Base-by-base conservation (phyloP, 2,113 vertebrate species). In the Oryzias curvinotus region DNA sequence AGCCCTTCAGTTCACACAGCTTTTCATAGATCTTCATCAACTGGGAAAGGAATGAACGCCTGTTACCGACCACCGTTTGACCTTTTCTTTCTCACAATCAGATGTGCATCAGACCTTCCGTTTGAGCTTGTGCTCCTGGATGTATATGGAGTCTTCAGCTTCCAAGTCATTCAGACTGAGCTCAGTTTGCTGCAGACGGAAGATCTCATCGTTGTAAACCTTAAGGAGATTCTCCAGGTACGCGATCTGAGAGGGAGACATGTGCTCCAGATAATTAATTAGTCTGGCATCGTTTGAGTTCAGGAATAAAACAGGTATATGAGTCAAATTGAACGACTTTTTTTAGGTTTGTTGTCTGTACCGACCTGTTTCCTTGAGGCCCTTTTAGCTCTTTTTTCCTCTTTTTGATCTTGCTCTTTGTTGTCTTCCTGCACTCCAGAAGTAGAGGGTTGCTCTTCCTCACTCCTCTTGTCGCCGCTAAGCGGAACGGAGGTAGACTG, bases 91-190 rank as follows among this genome's bases (percentile, higher is more conserved):
- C 14, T 16, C 3, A 18, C 15, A 30, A 30, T 41, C 36, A 18
- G 3, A 21, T 4, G 16, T 1, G 52, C 13, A 25, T 1, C 75
- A 41, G 12, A 92, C 92, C 77, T 94, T 96, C 54, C 92, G 89
- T 73, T 98, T 98, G 5, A 98, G 87, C n/a, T 91, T 92, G 50
- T 94, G 91, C 80, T 98, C 96, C 89, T 97, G 95, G 65, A 98
- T 87, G 81, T 96, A 96, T 0, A 82, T 47, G 0, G 95, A 98
- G 73, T 96, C 94, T 10, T 94, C 93, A 0, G 90, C 69, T 13
- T 74, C 90, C 77, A 98, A 0, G 42, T 96, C 95, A 0, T 90
- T 90, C 19, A 97, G 48, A 45, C 89, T 89, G 67, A 98, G 57
- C 78, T 98, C 95, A 0, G 83, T 85, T 54, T 93, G 93, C 78